Conservation (phyloP, 2,113 vertebrate species). For the Sialia sialis region DNA sequence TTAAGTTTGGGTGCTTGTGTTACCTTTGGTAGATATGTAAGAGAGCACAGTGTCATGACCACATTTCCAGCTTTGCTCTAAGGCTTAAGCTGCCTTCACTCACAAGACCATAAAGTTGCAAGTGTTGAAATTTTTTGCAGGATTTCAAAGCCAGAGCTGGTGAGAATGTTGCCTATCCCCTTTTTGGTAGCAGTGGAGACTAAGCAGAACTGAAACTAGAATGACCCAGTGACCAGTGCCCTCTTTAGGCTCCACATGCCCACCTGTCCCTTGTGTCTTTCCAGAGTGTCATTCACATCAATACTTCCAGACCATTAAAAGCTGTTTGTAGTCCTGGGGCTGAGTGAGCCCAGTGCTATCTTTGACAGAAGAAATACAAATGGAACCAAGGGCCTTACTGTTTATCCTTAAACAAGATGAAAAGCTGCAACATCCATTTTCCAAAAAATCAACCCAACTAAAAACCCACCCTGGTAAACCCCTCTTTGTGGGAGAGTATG, state of each 20-base stretch:
- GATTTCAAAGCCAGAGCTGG: conserved; percentile 26
- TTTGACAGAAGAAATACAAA: conserved; percentile 69
- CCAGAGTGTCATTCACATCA: conserved; percentile 23
- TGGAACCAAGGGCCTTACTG: conserved; percentile 76
- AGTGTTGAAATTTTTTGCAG: conserved; percentile 16
- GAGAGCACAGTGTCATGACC: conserved; percentile 19
- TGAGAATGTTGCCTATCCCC: not conserved
- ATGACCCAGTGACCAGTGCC: not conserved
- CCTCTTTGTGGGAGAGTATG: conserved; percentile 25
- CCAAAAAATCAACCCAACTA: conserved; percentile 13
- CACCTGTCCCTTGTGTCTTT: conserved; percentile 44
- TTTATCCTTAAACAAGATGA: conserved; percentile 66
- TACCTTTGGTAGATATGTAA: not conserved
- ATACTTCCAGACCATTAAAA: conserved; percentile 64
- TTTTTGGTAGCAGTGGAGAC: conserved; percentile 29
- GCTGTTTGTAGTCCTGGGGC: conserved; percentile 57
- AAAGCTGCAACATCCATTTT: conserved; percentile 74
- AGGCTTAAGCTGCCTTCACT: conserved; percentile 24
- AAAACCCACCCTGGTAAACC: not conserved
- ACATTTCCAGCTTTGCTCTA: conserved; percentile 20
- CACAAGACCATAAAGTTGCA: not conserved
- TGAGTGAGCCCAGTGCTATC: conserved; percentile 54
- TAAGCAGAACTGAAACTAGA: conserved; percentile 14
- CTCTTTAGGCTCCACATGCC: not conserved
- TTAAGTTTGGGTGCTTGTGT: not conserved